Conservation (phyloP, 1,140 invertebrate genomes). For the Hycleus cichorii region DNA sequence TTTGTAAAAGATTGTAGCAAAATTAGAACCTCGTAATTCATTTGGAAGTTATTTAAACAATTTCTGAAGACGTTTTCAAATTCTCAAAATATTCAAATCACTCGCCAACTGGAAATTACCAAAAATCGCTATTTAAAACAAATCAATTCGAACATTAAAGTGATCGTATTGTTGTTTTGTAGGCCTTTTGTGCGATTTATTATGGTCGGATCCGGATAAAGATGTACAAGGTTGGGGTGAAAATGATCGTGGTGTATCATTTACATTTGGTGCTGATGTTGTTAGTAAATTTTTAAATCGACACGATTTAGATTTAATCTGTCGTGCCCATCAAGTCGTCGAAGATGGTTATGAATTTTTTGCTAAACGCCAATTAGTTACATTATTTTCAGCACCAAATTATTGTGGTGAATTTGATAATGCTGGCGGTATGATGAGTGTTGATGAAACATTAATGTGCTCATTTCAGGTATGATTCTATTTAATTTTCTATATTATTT, state of each 20-base stretch:
- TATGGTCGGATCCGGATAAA: slow-evolving; percentile 90
- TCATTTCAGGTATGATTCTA: slow-evolving; percentile 60
- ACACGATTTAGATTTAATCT: slow-evolving; percentile 82
- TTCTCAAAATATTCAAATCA: too few species aligned
- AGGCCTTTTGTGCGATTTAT: slow-evolving; percentile 67
- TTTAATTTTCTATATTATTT: neutral
- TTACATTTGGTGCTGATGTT: slow-evolving; percentile 78
- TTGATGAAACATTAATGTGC: slow-evolving; percentile 99
- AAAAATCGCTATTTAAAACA: too few species aligned
- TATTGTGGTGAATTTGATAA: slow-evolving; percentile 86
- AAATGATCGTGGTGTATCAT: slow-evolving; percentile 83
- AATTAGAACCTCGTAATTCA: too few species aligned
- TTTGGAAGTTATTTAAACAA: too few species aligned
- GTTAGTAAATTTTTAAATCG: slow-evolving; percentile 78
- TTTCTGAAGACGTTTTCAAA: too few species aligned
- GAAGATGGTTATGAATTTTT: slow-evolving; percentile 49
- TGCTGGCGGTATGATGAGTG: slow-evolving; percentile 92
- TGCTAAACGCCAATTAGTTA: slow-evolving; percentile 83
- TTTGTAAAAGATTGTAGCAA: slow-evolving; percentile 40
- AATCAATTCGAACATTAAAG: too few species aligned
- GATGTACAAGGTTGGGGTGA: slow-evolving; percentile 81
- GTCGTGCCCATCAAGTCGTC: slow-evolving; percentile 87
- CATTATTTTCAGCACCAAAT: slow-evolving; percentile 83
- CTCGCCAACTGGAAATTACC: too few species aligned
- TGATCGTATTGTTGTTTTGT: too few species aligned